Conservation (phyloP, 2,888 invertebrate genomes). For the Empis stercorea region DNA sequence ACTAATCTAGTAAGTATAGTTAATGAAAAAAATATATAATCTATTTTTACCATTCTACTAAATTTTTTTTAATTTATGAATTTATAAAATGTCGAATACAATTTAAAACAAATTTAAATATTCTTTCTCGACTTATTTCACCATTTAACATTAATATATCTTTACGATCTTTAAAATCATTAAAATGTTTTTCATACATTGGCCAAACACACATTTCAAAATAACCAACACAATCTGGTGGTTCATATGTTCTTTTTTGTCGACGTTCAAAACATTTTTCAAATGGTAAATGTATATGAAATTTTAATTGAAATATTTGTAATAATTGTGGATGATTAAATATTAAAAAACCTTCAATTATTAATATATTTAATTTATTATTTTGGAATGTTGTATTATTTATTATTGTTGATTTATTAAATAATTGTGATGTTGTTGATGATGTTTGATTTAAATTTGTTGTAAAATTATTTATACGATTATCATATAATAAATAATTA, state of each 20-base stretch:
- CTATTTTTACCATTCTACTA: too few species aligned
- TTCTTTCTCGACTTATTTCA: constrained; percentile 29
- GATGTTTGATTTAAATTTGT: constrained; percentile 11
- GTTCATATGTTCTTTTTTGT: constrained; percentile 54
- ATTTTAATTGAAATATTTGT: constrained; percentile 56
- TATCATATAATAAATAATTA: background rate
- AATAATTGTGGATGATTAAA: constrained; percentile 55
- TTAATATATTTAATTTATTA: constrained; percentile 40
- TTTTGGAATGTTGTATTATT: constrained; percentile 16
- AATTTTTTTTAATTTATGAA: too few species aligned
- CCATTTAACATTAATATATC: constrained; percentile 33
- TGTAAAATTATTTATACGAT: background rate
- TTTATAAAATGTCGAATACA: constrained; percentile 15
- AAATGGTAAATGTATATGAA: constrained; percentile 56
- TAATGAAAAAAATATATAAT: too few species aligned
- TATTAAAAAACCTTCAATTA: constrained; percentile 66
- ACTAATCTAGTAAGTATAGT: too few species aligned
- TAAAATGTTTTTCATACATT: constrained; percentile 47
- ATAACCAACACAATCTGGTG: constrained; percentile 78
- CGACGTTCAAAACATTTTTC: constrained; percentile 55
- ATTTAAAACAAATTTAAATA: constrained; percentile 29
- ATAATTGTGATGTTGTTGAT: constrained; percentile 12
- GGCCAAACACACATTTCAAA: constrained; percentile 88
- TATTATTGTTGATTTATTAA: constrained; percentile 15
- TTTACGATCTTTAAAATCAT: constrained; percentile 33